Conservation (phyloP, 2,113 vertebrate species). For the Cavia aperea region DNA sequence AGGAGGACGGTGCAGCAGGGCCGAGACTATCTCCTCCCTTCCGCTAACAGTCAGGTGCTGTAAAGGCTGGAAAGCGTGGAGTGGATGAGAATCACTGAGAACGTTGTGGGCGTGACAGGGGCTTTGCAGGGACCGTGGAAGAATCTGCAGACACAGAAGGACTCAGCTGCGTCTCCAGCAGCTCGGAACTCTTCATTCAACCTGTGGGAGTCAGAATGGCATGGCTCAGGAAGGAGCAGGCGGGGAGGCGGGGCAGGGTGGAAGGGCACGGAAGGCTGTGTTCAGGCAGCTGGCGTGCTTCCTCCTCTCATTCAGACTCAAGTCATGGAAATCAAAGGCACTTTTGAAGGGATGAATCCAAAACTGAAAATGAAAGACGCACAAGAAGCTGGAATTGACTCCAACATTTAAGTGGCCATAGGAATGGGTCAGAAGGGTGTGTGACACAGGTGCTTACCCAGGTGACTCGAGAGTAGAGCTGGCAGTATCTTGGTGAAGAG, state of each 20-base stretch:
- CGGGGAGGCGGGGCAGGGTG: fast-evolving
- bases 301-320: not conserved
- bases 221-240: not conserved
- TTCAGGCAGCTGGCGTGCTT: not conserved
- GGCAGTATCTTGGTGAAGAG: not conserved
- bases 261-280: not conserved
- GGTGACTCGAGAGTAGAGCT: not conserved
- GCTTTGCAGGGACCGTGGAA: not conserved
- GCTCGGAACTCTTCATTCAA: not conserved
- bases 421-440: no score
- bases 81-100: not conserved
- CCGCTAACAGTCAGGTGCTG: not conserved
- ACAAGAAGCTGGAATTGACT: not conserved
- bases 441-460: fast-evolving
- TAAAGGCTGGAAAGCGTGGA: not conserved
- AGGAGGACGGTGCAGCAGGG: not conserved
- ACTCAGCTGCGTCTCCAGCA: not conserved
- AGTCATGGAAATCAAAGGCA: not conserved
- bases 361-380: not conserved
- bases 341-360: not conserved
- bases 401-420: fast-evolving
- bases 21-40: not conserved
- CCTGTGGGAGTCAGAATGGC: not conserved
- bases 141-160: not conserved
- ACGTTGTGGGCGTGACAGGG: not conserved